phyloP scores from a whole-genome alignment of 2,113 vertebrate genomes.

The Pseudorhombus dupliciocellatus region DNA sequence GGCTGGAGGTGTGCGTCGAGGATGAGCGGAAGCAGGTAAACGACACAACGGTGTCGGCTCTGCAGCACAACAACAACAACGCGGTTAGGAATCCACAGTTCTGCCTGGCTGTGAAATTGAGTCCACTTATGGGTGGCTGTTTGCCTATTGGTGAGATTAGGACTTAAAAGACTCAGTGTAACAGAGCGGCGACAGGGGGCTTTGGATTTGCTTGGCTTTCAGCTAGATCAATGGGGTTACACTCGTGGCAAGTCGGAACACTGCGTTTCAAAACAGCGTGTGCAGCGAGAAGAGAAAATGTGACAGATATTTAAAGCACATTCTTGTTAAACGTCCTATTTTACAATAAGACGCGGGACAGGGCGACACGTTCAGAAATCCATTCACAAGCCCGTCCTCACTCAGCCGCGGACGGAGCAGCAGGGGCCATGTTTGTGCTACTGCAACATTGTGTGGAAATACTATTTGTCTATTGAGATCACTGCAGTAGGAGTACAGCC shows the following conservation, averaged over 20 bases:
- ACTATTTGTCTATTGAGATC: not conserved
- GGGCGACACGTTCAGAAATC: not conserved
- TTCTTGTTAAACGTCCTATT: slow-evolving; percentile 1
- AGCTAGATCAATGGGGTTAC: slow-evolving; percentile 54
- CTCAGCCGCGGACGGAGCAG: not conserved
- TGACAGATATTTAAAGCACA: not conserved
- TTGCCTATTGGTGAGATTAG: slow-evolving; percentile 69
- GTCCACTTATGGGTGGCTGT: slow-evolving; percentile 62
- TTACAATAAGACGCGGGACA: not conserved
- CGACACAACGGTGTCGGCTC: not conserved
- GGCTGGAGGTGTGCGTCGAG: slow-evolving; percentile 10
- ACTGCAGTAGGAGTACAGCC: not conserved
- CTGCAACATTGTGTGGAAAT: not conserved
- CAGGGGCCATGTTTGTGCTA: not conserved
- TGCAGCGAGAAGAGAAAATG: slow-evolving; percentile 2
- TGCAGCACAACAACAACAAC: not conserved
- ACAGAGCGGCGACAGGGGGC: slow-evolving; percentile 54
- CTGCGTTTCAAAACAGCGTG: slow-evolving; percentile 8
- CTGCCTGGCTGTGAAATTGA: slow-evolving; percentile 35
- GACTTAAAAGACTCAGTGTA: slow-evolving; percentile 63
- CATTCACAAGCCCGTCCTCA: not conserved
- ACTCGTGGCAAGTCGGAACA: slow-evolving; percentile 37
- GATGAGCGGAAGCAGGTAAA: slow-evolving; percentile 9
- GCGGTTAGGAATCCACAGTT: slow-evolving; percentile 43
- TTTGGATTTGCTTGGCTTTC: slow-evolving; percentile 63